Base-by-base conservation (phyloP, 2,113 vertebrate genomes). In the Calypte anna region DNA sequence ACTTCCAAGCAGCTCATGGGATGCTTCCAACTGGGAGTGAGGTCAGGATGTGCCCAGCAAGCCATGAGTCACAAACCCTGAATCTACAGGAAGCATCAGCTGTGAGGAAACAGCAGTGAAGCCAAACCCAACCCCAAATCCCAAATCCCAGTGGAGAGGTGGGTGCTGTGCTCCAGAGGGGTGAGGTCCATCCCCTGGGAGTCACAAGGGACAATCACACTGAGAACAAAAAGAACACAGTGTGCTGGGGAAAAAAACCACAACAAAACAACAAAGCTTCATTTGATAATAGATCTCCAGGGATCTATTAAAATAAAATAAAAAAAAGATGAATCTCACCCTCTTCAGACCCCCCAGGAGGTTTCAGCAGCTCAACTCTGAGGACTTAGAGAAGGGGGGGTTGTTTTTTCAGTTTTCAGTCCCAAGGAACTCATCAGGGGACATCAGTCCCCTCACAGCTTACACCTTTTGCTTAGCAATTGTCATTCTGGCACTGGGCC, bases 211-310 rank as follows among this genome's bases (percentile, higher is more conserved):
- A 57, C 3, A 4, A 57, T 51, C 62, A 6, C 10, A 9, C 18
- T 4, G 27, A 46, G 68, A 58, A 74, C 10, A 51, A 64, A 36
- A 51, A 46, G 15, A 20, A 38, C 3, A 11, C 7, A 4, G 6
- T 1, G 12, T 43, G 40, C 9, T 46, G 40, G 31, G 18, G 48
- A 50, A 50, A 51, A 46, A 46, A 46, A 46, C 44, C 10, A 15
- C 44, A 23, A 40, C 38, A 40, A 72, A 74, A 33, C 33, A 33
- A 33, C 33, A 40, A 67, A 48, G 13, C 40, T 16, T 50, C 20
- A 9, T 31, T 36, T 17, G 69, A 17, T 62, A n/a, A 63, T 0
- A 33, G 0, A 66, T 8, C 3, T 1, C 31, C 31, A 79, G 14
- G 46, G 55, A 66, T 69, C 24, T 11, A 23, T 68, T 48, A 33